Conservation (phyloP, 1,140 invertebrate genomes). For the Heliothis subflexa region DNA sequence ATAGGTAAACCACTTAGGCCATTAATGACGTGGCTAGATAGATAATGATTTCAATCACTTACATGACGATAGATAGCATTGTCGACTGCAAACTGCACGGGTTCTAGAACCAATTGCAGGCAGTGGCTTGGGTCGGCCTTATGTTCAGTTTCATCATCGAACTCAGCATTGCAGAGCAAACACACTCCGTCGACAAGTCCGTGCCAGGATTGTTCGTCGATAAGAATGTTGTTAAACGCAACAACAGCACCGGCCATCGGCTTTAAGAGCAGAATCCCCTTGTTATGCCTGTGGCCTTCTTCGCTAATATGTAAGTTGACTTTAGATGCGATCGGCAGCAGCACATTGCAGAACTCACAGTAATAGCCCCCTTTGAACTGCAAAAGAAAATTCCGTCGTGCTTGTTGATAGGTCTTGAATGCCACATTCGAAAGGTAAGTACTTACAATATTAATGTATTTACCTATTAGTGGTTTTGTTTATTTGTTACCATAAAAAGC, state of each 20-base stretch:
- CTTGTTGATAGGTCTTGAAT: too few relatives aligned
- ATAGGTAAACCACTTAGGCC: too few relatives aligned
- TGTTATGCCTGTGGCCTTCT: slow-evolving; percentile 52
- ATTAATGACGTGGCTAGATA: too few relatives aligned
- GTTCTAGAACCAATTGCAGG: slow-evolving; percentile 60
- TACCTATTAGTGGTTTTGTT: too few relatives aligned
- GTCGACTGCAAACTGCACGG: slow-evolving; percentile 51
- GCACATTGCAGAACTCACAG: slow-evolving; percentile 64
- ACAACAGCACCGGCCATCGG: slow-evolving; percentile 49
- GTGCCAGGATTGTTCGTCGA: slow-evolving; percentile 62
- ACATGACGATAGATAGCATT: slow-evolving; percentile 61
- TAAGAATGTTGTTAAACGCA: slow-evolving; percentile 55
- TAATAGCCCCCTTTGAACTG: slow-evolving; percentile 66
- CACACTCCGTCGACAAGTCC: slow-evolving; percentile 59
- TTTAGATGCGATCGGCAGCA: slow-evolving; percentile 58
- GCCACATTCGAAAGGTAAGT: too few relatives aligned
- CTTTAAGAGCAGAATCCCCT: slow-evolving; percentile 48
- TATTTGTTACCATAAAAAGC: too few relatives aligned
- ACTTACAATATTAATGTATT: too few relatives aligned
- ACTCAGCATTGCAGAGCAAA: slow-evolving; percentile 58
- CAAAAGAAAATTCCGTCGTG: slow-evolving; percentile 20
- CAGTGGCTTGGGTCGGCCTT: slow-evolving; percentile 53
- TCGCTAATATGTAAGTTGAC: slow-evolving; percentile 56
- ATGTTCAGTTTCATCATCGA: slow-evolving; percentile 53
- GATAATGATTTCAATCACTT: slow-evolving; percentile 17